A percentile compares a stretch with the other conserved stretches of the same genome.
phyloP scores from a whole-genome alignment of 2,113 vertebrate genomes.

The Callocephalon fimbriatum region DNA sequence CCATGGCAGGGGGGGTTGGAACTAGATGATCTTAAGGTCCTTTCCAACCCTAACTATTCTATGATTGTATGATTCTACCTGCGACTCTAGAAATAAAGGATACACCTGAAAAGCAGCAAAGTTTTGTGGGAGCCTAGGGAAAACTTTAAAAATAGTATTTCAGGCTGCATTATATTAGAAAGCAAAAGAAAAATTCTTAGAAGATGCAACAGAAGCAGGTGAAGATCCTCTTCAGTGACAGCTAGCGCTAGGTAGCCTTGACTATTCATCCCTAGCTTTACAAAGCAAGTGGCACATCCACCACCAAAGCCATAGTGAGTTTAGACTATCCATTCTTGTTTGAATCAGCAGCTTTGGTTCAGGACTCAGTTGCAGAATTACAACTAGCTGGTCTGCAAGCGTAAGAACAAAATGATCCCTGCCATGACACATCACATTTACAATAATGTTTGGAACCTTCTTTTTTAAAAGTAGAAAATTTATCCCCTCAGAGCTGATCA shows the following conservation, averaged over 20 bases:
- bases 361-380: background rate
- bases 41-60: too few species aligned
- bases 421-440: background rate
- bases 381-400: background rate
- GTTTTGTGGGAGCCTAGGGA: background rate
- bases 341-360: background rate
- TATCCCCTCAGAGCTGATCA: background rate
- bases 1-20: too few species aligned
- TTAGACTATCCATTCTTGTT: background rate
- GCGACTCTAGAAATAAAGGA: background rate
- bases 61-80: background rate
- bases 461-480: background rate
- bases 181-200: background rate
- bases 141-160: background rate
- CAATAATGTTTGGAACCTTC: background rate
- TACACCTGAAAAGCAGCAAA: background rate
- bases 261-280: background rate
- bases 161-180: background rate
- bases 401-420: background rate
- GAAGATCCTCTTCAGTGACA: background rate
- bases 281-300: background rate
- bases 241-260: background rate
- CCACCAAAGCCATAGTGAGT: rapidly evolving
- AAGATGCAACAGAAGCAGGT: background rate
- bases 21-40: too few species aligned